Evolutionary conservation across 2,113 vertebrate species (phyloP), one percentile per base, ranked within the genome.

Genomic region (Himantopus leucocephalus): DNA sequence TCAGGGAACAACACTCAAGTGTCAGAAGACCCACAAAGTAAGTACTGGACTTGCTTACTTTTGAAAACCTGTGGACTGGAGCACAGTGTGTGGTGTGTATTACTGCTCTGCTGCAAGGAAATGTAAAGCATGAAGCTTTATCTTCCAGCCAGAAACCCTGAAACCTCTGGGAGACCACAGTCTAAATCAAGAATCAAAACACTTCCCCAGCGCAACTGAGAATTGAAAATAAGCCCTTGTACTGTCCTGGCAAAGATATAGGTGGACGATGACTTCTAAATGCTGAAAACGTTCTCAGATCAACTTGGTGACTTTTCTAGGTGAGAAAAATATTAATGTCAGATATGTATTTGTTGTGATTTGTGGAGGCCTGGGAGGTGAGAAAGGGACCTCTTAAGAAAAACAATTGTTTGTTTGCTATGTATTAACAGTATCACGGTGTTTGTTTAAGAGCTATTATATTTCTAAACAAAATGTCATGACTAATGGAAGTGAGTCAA

Each of bases 141-240:
- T 95, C 92, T 97, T 96, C 91, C 90, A 87, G 35, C 52, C 79
- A 91, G 87, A 94, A 97, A 94, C 66, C 58, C 39, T 43, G 55
- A 55, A 94, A 94, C 79, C 35, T 91, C 62, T 94, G 82, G 59
- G 79, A 94, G 43, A 92, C 52, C 55, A 85, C 32, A 34, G 90
- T 95, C 86, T 97, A 96, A 97, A 97, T 94, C 90, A 96, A 97
- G 96, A 97, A 96, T 97, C 92, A 94, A 97, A 98, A 97, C 79
- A 48, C 68, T 96, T 97, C 76, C 63, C 74, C 77, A 92, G 73
- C 6, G 18, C 70, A 95, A 95, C 90, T 93, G 59, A 88, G 97
- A 96, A 97, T 95, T 94, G 92, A 97, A 98, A 97, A 95, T 74
- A 97, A 96, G 60, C 70, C 75, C 82, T 97, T 96, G 92, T 96